Conservation (phyloP, 2,888 invertebrate species). For the Allolobophora icterica region DNA sequence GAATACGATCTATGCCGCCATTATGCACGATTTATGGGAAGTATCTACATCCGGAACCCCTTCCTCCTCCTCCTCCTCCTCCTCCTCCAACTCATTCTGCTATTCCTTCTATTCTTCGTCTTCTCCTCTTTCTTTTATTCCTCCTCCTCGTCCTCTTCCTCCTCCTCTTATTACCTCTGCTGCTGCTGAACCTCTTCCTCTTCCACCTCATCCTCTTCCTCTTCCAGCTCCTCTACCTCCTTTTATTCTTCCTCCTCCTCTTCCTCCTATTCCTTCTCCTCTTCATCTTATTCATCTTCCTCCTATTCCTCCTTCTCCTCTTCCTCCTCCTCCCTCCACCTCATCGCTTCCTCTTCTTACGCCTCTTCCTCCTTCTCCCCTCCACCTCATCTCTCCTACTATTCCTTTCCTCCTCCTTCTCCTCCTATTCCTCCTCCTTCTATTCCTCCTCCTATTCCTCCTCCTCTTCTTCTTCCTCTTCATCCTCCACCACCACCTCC, state of each 20-base stretch:
- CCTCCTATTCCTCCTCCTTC: neutral
- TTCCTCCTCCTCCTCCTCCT: too few relatives aligned
- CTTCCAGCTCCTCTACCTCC: neutral
- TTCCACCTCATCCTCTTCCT: too few relatives aligned
- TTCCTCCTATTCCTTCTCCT: neutral
- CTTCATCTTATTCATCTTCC: neutral
- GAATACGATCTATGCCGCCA: neutral
- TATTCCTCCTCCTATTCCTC: neutral
- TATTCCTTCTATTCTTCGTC: too few relatives aligned
- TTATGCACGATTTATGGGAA: neutral
- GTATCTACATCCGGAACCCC: neutral
- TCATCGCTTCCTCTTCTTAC: neutral
- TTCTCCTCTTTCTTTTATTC: too few relatives aligned
- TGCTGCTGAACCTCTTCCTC: too few relatives aligned
- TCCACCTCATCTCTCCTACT: neutral
- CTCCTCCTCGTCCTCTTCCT: too few relatives aligned
- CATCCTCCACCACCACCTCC: too few relatives aligned
- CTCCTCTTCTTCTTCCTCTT: too few relatives aligned
- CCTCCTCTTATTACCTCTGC: too few relatives aligned
- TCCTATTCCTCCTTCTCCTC: neutral
- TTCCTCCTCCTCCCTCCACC: neutral
- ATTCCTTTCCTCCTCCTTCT: neutral
- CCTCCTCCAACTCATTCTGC: too few relatives aligned
- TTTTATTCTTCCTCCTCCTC: neutral
- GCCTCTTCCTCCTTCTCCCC: neutral